Base-by-base conservation (phyloP, 1,140 invertebrate genomes). In the Drosophila jambulina region DNA sequence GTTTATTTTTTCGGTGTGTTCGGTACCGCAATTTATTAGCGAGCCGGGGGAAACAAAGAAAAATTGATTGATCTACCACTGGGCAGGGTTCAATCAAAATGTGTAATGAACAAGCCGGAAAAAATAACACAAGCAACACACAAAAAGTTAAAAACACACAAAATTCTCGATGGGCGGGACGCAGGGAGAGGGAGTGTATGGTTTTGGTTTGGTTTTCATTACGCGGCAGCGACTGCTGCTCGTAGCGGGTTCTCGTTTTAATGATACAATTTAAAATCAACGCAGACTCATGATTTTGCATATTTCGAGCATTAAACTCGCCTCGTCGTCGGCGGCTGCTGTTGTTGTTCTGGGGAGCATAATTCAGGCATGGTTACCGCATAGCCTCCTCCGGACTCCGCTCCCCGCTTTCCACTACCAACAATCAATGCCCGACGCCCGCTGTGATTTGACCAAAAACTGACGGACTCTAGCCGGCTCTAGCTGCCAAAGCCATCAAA, bases 251-350 rank as follows among this genome's bases (percentile, higher is more conserved):
- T 69, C 67, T 78, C 85, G 71, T 88, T 88, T 88, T 88, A 88
- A 88, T 88, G 85, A 90, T 90, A 90, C 85, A 90, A 90, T 90
- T 90, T 90, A 90, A 90, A 90, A 90, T 85, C 85, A 90, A 90
- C 85, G 85, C 85, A 90, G 85, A 85, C 85, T 90, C 85, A 90
- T 90, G 85, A 90, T 90, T 90, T 90, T 90, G 78, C 85, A 90
- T 90, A 90, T 90, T 90, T 82, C 43, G 70, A 76, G 75, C 85
- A 90, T 90, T 90, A 90, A 90, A 84, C 69, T 81, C 76, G 78
- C 75, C 74, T 64, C 68, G 42, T 68, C 60, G 46, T 19, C 49
- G 25, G 13, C 48, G 34, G 48, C 34, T 25, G 15, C 23, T 9
- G 43, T 15, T 46, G 13, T 57, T 49, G 36, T 25, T 62, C 27